A percentile compares a stretch with the other conserved stretches of the same genome.
phyloP scores from a whole-genome alignment of 1,140 invertebrate genomes.

The Augochlora pura region DNA sequence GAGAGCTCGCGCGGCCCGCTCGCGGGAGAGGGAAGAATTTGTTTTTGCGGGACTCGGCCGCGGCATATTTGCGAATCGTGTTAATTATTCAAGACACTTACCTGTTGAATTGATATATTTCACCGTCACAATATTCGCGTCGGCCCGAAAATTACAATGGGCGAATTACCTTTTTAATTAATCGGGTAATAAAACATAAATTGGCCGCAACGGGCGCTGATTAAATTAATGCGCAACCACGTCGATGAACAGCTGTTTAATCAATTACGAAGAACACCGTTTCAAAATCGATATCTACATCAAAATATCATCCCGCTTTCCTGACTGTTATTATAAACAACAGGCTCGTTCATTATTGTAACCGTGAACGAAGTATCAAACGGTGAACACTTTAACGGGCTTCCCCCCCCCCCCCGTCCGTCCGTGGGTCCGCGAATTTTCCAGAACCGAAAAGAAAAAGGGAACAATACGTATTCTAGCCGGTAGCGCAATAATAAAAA shows the following conservation, averaged over 20 bases:
- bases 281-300: background rate
- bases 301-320: background rate
- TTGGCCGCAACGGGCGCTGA: conserved; percentile 3
- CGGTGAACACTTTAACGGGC: conserved; percentile 6
- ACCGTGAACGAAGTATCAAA: background rate
- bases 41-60: conserved; percentile 7
- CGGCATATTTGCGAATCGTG: background rate
- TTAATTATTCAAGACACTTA: conserved; percentile 50
- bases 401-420: too few relatives aligned
- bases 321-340: conserved; percentile 8
- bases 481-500: conserved; percentile 26
- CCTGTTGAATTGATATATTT: conserved; percentile 48
- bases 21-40: conserved; percentile 14
- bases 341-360: background rate
- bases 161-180: conserved; percentile 49
- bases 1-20: too few relatives aligned
- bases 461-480: background rate
- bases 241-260: conserved; percentile 21
- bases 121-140: conserved; percentile 23
- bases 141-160: conserved; percentile 26
- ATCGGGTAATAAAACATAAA: conserved; percentile 42
- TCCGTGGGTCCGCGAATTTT: conserved; percentile 22
- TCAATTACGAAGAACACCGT: conserved; percentile 29
- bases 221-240: conserved; percentile 30
- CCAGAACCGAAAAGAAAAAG: background rate